phyloP scores from a whole-genome alignment of 1,140 invertebrate genomes.

The Drosophila willistoni region DNA sequence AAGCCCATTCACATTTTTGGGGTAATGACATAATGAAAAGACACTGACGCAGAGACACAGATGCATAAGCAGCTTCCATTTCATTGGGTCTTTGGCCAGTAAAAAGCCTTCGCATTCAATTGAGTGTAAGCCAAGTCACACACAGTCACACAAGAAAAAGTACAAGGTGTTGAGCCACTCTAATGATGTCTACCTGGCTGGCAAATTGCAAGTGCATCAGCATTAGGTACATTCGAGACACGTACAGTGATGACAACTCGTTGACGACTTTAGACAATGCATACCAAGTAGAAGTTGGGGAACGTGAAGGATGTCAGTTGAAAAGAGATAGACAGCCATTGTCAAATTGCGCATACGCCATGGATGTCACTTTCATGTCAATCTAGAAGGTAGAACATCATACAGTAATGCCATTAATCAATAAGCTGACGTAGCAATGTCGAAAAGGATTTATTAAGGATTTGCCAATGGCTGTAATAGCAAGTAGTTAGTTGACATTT shows the following conservation, averaged over 20 bases:
- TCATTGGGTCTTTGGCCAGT: not conserved
- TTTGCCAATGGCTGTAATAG: slow-evolving; percentile 17
- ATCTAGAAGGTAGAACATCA: slow-evolving; percentile 15
- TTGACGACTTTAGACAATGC: slow-evolving; percentile 32
- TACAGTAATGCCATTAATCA: slow-evolving; percentile 65
- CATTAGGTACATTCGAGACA: slow-evolving; percentile 10
- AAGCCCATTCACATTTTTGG: slow-evolving; percentile 4
- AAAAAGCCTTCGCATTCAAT: slow-evolving; percentile 26
- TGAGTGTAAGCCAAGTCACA: slow-evolving; percentile 37
- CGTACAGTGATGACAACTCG: slow-evolving; percentile 53
- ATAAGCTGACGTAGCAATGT: slow-evolving; percentile 29
- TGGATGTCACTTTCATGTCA: slow-evolving; percentile 17
- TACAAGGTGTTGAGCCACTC: slow-evolving; percentile 46
- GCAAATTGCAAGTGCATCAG: slow-evolving; percentile 46
- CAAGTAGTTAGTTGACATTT: slow-evolving; percentile 16
- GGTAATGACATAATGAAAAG: slow-evolving; percentile 32
- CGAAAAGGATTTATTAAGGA: slow-evolving; percentile 49
- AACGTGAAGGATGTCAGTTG: not conserved
- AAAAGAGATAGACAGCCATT: slow-evolving; percentile 19
- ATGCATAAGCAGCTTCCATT: not conserved
- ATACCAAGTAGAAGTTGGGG: not conserved
- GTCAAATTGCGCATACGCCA: slow-evolving; percentile 58
- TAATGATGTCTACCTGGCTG: slow-evolving; percentile 38
- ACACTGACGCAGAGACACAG: not conserved
- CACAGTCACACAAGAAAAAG: not conserved